Conservation (phyloP, 2,888 invertebrate genomes). For the Phytoseiulus persimilis region DNA sequence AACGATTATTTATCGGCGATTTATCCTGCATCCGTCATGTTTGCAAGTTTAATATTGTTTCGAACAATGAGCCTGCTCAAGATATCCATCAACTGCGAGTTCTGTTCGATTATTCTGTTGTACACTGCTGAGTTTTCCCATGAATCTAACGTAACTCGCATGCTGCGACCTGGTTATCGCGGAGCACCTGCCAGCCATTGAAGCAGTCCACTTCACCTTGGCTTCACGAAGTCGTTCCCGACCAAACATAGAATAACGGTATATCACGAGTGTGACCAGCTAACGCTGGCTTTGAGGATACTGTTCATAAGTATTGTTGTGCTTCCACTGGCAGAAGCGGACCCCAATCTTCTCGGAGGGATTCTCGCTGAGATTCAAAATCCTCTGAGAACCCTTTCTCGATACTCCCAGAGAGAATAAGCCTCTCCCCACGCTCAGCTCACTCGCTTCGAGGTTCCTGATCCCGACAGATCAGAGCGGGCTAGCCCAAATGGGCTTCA, state of each 20-base stretch:
- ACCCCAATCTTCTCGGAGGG: neutral
- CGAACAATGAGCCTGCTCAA: neutral
- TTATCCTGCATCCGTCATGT: neutral
- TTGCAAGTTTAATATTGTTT: neutral
- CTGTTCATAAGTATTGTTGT: neutral
- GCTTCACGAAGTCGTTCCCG: neutral
- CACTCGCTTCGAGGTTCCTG: too few relatives aligned
- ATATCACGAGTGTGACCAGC: neutral
- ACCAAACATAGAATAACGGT: neutral
- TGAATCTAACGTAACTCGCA: neutral
- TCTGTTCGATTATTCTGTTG: neutral
- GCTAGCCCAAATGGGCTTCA: too few relatives aligned
- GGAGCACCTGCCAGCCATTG: neutral
- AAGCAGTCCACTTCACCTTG: neutral
- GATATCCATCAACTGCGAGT: neutral
- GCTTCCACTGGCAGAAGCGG: neutral
- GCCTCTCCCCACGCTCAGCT: too few relatives aligned
- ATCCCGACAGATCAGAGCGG: too few relatives aligned
- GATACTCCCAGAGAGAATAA: too few relatives aligned
- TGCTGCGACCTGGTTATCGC: neutral
- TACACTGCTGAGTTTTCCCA: neutral
- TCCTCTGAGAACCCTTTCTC: too few relatives aligned
- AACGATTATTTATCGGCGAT: neutral
- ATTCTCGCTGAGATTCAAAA: too few relatives aligned
- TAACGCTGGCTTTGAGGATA: neutral